Evolutionary conservation across 2,113 vertebrate genomes (phyloP), one percentile per base, ranked within the genome.

Genomic region (Peromyscus maniculatus): DNA sequence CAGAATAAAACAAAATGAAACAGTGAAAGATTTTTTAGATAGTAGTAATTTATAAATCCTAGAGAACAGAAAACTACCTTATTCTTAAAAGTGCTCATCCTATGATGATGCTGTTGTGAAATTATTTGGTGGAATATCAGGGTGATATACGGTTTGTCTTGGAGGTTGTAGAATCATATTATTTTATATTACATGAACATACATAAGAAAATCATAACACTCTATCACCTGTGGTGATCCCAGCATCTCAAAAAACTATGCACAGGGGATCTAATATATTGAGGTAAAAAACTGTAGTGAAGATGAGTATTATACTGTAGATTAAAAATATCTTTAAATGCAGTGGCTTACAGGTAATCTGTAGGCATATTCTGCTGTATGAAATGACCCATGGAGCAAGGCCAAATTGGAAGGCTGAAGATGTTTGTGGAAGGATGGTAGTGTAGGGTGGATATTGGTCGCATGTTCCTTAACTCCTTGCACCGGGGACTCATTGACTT

Each of bases 381-480:
- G 19, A 57, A 69, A 16, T 39, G 39, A 52, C 5, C 22, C 24
- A 74, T 24, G 5, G 46, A 4, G 22, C 13, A 62, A 36, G 3
- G 2, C 7, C 57, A 46, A 59, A 0, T 2, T 55, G 31, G 22
- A 7, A 7, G 15, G 7, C 21, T 62, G 21, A 22, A 8, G 8
- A 12, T 16, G 5, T 69, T 43, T 5, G n/a, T 79, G 46, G 12
- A 0, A 57, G 2, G 15, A 62, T 16, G 5, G 22, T 13, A 2
- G 4, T 6, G 0, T 4, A 43, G 3, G 7, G 15, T 31, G 15
- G 1, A 0, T 17, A 43, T 62, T 28, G 13, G 22, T 62, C 13
- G 4, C 11, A 26, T 39, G 31, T 4, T n/a, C 33, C 21, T 77
- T 26, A 55, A 2, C 28, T 69, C 1, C 43, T 87, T 77, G 43